These are phyloP conservation scores for Drosophila melanosoma DNA, from an alignment of 2,888 invertebrate species.

Conservation along the genomic window DNA sequence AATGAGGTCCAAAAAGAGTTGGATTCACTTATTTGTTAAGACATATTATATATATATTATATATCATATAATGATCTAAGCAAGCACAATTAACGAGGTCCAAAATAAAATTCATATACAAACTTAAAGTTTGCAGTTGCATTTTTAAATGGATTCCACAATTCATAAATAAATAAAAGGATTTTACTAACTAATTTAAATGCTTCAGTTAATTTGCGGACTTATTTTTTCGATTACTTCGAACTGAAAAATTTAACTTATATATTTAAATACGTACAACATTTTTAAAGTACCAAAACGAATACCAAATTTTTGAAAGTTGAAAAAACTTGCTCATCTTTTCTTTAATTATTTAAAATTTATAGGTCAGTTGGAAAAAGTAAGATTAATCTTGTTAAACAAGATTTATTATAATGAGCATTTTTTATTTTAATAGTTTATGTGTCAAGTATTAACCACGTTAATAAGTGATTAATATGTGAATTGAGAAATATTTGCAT, in stretches of 20 bases:
- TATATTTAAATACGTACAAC: too few relatives aligned
- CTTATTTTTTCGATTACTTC: neutral
- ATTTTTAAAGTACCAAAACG: too few relatives aligned
- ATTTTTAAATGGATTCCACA: neutral
- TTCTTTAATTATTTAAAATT: neutral
- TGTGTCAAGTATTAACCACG: neutral
- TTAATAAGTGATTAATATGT: neutral
- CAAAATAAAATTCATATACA: neutral
- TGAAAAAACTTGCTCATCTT: neutral
- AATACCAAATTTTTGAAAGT: neutral
- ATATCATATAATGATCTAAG: neutral
- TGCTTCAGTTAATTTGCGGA: neutral
- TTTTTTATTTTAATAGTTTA: neutral
- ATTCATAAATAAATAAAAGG: neutral
- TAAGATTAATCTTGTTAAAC: neutral
- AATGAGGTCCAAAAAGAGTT: constrained; percentile 13
- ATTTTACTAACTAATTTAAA: neutral
- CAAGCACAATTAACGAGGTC: neutral
- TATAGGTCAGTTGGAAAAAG: neutral
- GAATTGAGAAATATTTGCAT: neutral
- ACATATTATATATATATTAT: neutral
- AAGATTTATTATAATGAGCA: neutral
- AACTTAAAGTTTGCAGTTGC: neutral
- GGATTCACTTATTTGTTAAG: constrained; percentile 18
- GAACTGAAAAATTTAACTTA: neutral